phyloP scores from a whole-genome alignment of 2,888 invertebrate genomes.

The Agrotis puta region DNA sequence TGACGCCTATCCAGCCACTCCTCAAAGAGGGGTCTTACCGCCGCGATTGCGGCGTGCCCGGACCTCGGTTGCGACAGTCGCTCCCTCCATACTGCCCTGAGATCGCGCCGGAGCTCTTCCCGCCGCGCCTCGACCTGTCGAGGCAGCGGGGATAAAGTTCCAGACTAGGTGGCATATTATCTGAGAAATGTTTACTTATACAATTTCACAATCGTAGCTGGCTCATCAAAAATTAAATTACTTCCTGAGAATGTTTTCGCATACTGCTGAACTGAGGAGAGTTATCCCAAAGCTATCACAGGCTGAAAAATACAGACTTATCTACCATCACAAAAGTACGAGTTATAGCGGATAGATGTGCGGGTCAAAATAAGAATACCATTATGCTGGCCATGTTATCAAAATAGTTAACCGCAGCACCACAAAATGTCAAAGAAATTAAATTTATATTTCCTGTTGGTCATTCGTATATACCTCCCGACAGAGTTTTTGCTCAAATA shows the following conservation, averaged over 20 bases:
- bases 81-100: no score
- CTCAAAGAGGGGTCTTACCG: no score
- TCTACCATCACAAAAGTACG: neutral
- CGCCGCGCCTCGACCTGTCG: no score
- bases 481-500: no score
- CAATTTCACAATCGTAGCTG: slow-evolving; percentile 14
- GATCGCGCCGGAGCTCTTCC: no score
- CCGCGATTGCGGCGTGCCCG: no score
- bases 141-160: no score
- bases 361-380: neutral
- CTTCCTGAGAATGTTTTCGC: slow-evolving; percentile 16
- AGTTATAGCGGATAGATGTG: neutral
- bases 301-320: neutral
- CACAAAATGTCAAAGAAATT: neutral
- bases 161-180: slow-evolving; percentile 10
- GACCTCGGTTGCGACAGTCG: no score
- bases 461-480: neutral
- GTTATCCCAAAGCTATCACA: no score
- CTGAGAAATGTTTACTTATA: slow-evolving; percentile 12
- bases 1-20: no score
- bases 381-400: neutral
- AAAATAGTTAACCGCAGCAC: neutral
- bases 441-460: neutral
- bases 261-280: no score
- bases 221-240: slow-evolving; percentile 15